Percentiles rank a stretch among this genome's conserved stretches.
Evolutionary conservation across 2,797 vertebrate genomes (phyloP).

Genomic region (Sebastes steindachneri): DNA sequence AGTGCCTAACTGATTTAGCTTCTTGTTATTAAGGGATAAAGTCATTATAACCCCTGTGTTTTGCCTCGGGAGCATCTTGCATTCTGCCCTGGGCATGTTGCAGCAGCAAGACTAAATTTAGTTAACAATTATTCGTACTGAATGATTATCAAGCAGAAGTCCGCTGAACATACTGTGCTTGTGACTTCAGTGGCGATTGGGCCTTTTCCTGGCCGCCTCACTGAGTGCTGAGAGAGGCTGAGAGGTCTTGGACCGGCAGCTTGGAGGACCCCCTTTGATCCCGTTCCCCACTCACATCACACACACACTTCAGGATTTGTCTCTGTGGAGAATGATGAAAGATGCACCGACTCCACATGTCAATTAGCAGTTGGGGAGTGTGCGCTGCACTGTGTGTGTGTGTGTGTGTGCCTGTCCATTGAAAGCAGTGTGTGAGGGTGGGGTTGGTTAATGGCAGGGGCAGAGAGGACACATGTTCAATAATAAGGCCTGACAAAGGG

Average conservation of each 20-base stretch:
- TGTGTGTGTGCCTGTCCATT: conserved; percentile 31
- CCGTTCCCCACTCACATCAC: conserved; percentile 12
- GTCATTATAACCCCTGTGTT: conserved; percentile 60
- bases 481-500: conserved; percentile 78
- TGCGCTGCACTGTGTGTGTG: conserved; percentile 14
- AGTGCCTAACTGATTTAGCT: conserved; percentile 66
- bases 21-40: conserved; percentile 71
- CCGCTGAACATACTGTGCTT: conserved; percentile 7
- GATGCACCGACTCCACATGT: conserved; percentile 58
- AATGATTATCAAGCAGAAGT: conserved; percentile 30
- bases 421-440: conserved; percentile 58
- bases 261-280: conserved; percentile 54
- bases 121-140: conserved; percentile 41
- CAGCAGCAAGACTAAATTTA: conserved; percentile 28
- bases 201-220: conserved; percentile 6
- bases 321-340: conserved; percentile 65
- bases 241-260: conserved; percentile 27
- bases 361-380: conserved; percentile 67
- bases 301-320: conserved; percentile 43
- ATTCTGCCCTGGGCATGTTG: conserved; percentile 3
- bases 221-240: conserved; percentile 28
- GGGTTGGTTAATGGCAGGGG: conserved; percentile 68
- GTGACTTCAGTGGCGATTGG: conserved; percentile 4
- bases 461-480: conserved; percentile 77
- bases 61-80: conserved; percentile 34